Percentiles rank a stretch among this genome's conserved stretches.
phyloP scores from a whole-genome alignment of 2,113 vertebrate genomes.

The Enhydra lutris region DNA sequence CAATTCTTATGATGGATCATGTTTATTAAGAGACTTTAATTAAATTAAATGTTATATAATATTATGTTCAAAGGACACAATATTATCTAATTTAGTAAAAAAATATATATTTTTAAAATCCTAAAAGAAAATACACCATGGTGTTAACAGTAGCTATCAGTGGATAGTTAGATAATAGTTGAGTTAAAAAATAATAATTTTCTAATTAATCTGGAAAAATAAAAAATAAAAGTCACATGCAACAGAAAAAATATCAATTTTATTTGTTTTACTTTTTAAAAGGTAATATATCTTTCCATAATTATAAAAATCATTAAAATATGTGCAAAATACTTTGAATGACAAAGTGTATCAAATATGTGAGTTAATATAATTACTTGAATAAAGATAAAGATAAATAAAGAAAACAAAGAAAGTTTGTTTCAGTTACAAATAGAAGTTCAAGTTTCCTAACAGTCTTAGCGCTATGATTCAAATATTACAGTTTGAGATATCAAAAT shows the following conservation, averaged over 20 bases:
- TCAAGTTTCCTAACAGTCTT: neutral
- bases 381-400: neutral
- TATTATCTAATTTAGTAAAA: neutral
- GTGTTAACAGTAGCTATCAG: neutral
- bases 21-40: neutral
- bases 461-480: neutral
- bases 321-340: neutral
- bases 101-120: neutral
- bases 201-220: neutral
- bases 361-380: neutral
- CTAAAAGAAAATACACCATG: neutral
- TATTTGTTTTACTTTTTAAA: neutral
- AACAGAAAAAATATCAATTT: neutral
- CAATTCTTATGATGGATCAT: neutral
- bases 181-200: neutral
- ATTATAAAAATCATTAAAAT: neutral
- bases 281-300: neutral
- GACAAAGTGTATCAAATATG: neutral
- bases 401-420: neutral
- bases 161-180: neutral
- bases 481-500: neutral
- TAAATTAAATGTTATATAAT: neutral
- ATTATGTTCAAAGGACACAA: neutral
- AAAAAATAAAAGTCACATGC: neutral
- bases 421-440: neutral